Evolutionary conservation across 1,140 invertebrate species (phyloP).

Genomic region (Megathymus violae): DNA sequence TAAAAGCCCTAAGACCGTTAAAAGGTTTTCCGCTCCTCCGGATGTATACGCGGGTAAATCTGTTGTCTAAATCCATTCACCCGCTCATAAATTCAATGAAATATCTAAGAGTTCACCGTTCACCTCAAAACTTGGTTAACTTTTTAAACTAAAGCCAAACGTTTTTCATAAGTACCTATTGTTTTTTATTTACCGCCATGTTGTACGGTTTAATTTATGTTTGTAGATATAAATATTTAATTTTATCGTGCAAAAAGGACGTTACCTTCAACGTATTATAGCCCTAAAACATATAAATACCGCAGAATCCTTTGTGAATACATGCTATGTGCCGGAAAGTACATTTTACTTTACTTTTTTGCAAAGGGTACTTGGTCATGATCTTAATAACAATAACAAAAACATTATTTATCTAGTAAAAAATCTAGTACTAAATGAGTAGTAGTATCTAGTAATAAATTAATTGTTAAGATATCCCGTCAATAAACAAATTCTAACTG

Average conservation of each 20-base stretch:
- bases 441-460: no score
- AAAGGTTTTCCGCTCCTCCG: slow-evolving; percentile 20
- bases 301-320: background rate
- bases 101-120: slow-evolving; percentile 25
- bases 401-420: no score
- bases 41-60: slow-evolving; percentile 24
- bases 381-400: no score
- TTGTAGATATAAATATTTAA: slow-evolving; percentile 1
- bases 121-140: slow-evolving; percentile 4
- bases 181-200: background rate
- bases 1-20: slow-evolving; percentile 20
- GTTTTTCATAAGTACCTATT: background rate
- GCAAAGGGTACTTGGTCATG: no score
- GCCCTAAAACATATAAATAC: background rate
- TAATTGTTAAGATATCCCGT: no score
- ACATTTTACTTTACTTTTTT: no score
- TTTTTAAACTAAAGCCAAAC: background rate
- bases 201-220: slow-evolving; percentile 4
- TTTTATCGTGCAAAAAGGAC: slow-evolving; percentile 2
- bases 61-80: slow-evolving; percentile 26
- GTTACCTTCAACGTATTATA: background rate
- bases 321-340: no score
- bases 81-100: slow-evolving; percentile 28
- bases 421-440: no score
- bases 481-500: no score